Base-by-base conservation (phyloP, 2,888 invertebrate species). In the Alsophila aescularia region DNA sequence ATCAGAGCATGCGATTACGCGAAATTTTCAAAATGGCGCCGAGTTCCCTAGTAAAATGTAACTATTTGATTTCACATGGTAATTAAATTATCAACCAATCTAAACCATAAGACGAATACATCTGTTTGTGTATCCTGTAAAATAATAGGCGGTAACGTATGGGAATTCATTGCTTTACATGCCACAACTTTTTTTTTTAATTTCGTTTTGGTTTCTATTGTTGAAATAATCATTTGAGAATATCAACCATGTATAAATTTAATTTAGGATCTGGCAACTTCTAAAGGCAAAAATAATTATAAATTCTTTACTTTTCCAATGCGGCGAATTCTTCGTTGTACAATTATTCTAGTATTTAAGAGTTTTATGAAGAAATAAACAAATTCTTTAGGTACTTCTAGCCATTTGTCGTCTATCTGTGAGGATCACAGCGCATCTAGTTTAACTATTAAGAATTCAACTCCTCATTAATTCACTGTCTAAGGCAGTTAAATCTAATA, bases 141-240 rank as follows among this genome's bases (percentile, higher is more conserved):
- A 45, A 47, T 54, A 56, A 58, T 62, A 64, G 60, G 62, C 64
- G 62, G 64, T 60, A 48, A 61, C 13, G 43, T 42, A 58, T 44
- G 62, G 62, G 54, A 62, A 58, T 50, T 51, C 24, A 31, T 57
- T 45, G 45, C 39, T 35, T 43, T 41, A 31, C 34, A 59, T 64
- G 57, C 59, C 56, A 57, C 50, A 37, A 2, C n/a, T n/a, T n/a
- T n/a, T n/a, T n/a, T n/a, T n/a, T n/a, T n/a, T n/a, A n/a, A n/a
- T n/a, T n/a, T n/a, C n/a, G n/a, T n/a, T n/a, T n/a, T n/a, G n/a
- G n/a, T n/a, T n/a, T n/a, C n/a, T n/a, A n/a, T n/a, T n/a, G n/a
- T n/a, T n/a, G n/a, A n/a, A n/a, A n/a, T n/a, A n/a, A n/a, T n/a
- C n/a, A n/a, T n/a, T n/a, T n/a, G n/a, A n/a, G n/a, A n/a, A n/a